A percentile compares a stretch with the other conserved stretches of the same genome.
Evolutionary conservation across 2,888 invertebrate species (phyloP).

Genomic region (Eupithecia subumbrata): DNA sequence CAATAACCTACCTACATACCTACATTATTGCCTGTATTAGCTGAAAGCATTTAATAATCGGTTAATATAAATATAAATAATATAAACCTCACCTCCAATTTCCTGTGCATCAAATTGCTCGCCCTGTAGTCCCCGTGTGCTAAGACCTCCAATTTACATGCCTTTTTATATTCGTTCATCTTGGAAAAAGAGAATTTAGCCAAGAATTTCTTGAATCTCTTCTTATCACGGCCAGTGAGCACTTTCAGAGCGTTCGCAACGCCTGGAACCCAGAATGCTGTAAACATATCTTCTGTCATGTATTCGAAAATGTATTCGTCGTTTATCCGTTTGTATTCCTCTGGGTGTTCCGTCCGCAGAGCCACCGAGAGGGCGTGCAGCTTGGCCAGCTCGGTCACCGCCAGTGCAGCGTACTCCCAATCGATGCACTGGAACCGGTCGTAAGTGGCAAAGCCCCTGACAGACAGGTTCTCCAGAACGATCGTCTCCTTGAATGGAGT

Average conservation of each 20-base stretch:
- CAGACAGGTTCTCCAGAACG: conserved; percentile 49
- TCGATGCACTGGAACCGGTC: conserved; percentile 38
- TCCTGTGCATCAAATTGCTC: conserved; percentile 54
- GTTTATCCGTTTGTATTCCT: conserved; percentile 44
- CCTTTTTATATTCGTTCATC: conserved; percentile 6
- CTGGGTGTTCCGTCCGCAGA: conserved; percentile 51
- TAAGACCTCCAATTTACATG: conserved; percentile 21
- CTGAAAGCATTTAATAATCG: background rate
- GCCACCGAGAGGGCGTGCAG: conserved; percentile 64
- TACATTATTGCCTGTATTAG: background rate
- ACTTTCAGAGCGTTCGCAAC: conserved; percentile 14
- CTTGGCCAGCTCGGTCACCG: conserved; percentile 54
- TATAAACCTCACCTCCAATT: conserved; percentile 41
- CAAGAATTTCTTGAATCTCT: conserved; percentile 19
- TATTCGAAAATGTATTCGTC: conserved; percentile 9
- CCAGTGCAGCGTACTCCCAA: conserved; percentile 52
- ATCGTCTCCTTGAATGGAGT: conserved; percentile 52
- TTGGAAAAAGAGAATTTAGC: conserved; percentile 1
- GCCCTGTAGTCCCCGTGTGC: conserved; percentile 58
- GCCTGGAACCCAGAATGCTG: conserved; percentile 19
- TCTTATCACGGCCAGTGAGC: conserved; percentile 12
- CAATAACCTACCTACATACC: background rate
- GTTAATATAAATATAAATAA: background rate
- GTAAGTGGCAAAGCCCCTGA: conserved; percentile 21
- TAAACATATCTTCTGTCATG: conserved; percentile 1